A percentile compares a stretch with the other conserved stretches of the same genome.
Conservation (phyloP, 1,140 invertebrate species). For the Bilobella aurantiaca region DNA sequence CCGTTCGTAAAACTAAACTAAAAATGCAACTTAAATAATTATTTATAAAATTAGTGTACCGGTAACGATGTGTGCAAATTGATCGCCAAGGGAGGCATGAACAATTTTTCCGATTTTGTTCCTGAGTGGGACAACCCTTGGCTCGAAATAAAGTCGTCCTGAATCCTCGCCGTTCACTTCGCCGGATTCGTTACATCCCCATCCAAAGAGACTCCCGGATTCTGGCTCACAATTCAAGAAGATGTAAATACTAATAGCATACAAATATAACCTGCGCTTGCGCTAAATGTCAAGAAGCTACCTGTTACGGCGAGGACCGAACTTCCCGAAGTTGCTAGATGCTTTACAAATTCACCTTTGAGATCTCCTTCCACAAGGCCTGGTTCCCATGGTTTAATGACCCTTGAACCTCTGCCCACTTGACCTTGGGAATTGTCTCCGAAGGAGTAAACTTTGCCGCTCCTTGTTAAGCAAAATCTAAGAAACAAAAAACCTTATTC, state of each 20-base stretch:
- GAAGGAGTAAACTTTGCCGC: slow-evolving; percentile 44
- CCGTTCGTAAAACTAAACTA: slow-evolving; percentile 18
- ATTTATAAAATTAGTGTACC: slow-evolving; percentile 45
- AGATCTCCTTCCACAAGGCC: slow-evolving; percentile 67
- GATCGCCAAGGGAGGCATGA: slow-evolving; percentile 75
- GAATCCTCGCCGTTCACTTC: slow-evolving; percentile 50
- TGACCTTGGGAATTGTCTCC: slow-evolving; percentile 26
- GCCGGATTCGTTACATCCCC: slow-evolving; percentile 92
- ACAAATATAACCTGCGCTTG: too few species aligned
- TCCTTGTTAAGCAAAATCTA: slow-evolving; percentile 19
- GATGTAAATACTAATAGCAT: background rate
- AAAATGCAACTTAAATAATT: slow-evolving; percentile 18
- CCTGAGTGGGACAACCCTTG: slow-evolving; percentile 53
- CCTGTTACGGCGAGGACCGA: slow-evolving; percentile 81
- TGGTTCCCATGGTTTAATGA: slow-evolving; percentile 46
- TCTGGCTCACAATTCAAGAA: slow-evolving; percentile 47
- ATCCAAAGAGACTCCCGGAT: slow-evolving; percentile 86
- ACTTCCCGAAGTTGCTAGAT: slow-evolving; percentile 68
- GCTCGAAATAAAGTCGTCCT: slow-evolving; percentile 44
- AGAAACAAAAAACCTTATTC: too few species aligned
- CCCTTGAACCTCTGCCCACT: slow-evolving; percentile 18
- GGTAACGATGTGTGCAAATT: slow-evolving; percentile 71
- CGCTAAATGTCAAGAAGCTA: slow-evolving; percentile 40
- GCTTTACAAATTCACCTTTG: slow-evolving; percentile 65
- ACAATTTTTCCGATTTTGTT: slow-evolving; percentile 59